Percentiles rank a stretch among this genome's conserved stretches.
phyloP scores from a whole-genome alignment of 2,888 invertebrate species.

The Seladonia tumulorum region DNA sequence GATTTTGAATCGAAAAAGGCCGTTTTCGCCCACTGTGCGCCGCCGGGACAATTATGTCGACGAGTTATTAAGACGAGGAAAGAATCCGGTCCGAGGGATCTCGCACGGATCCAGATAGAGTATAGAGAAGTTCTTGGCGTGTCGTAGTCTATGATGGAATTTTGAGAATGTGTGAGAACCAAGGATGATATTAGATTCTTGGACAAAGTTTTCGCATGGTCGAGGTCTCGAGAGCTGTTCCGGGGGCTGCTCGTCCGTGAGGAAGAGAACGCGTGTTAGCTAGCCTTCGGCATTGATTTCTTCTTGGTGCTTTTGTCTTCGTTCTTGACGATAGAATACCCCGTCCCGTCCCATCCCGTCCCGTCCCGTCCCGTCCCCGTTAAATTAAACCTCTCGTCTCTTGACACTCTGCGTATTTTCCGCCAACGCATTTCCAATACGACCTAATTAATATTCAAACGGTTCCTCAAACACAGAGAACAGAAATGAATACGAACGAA shows the following conservation, averaged over 20 bases:
- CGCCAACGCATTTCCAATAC: neutral
- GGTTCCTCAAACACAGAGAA: neutral
- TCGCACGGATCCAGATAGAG: slow-evolving; percentile 26
- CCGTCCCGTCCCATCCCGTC: neutral
- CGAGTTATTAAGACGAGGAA: slow-evolving; percentile 34
- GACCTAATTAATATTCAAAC: neutral
- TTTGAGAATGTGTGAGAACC: slow-evolving; percentile 81
- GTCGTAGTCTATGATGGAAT: slow-evolving; percentile 73
- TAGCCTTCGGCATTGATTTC: slow-evolving; percentile 73
- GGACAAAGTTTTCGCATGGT: slow-evolving; percentile 83
- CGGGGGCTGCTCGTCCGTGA: slow-evolving; percentile 67
- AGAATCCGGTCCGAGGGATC: slow-evolving; percentile 15
- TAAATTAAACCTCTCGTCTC: slow-evolving; percentile 55
- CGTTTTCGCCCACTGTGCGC: no score
- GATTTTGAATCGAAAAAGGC: no score
- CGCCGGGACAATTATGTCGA: neutral
- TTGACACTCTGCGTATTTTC: slow-evolving; percentile 3
- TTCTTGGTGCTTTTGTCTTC: slow-evolving; percentile 57
- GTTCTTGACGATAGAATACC: slow-evolving; percentile 46
- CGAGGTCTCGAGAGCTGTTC: slow-evolving; percentile 76
- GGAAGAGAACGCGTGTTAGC: slow-evolving; percentile 71
- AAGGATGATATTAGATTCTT: slow-evolving; percentile 84
- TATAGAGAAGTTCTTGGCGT: slow-evolving; percentile 47
- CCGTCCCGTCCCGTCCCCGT: slow-evolving; percentile 22
- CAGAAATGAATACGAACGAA: neutral